Evolutionary conservation across 2,113 vertebrate species (phyloP).

Genomic region (Furnarius figulus): DNA sequence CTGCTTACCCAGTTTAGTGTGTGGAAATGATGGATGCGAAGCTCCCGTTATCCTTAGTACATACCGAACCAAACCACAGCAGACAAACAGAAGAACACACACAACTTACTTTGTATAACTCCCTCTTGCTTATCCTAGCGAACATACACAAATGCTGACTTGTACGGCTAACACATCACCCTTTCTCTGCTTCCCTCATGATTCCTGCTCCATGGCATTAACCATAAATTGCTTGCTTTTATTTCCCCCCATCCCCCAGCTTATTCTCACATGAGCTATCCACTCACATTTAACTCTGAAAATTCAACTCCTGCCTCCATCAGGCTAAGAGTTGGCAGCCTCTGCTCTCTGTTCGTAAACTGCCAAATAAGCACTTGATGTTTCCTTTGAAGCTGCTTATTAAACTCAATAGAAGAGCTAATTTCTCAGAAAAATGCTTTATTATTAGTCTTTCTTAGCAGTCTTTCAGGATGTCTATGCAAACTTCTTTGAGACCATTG

Average conservation of each 20-base stretch:
- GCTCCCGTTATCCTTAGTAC: not conserved
- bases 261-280: not conserved
- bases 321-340: not conserved
- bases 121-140: not conserved
- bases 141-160: not conserved
- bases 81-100: not conserved
- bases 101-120: not conserved
- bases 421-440: not conserved
- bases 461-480: not conserved
- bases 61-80: not conserved
- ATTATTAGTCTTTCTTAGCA: not conserved
- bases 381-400: not conserved
- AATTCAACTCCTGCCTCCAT: not conserved
- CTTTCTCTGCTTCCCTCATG: not conserved
- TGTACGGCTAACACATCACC: not conserved
- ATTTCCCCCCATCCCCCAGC: fast-evolving
- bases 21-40: not conserved
- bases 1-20: not conserved
- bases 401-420: not conserved
- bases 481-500: not conserved
- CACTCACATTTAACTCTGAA: not conserved
- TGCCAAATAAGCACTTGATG: not conserved
- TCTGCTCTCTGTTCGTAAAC: not conserved
- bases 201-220: not conserved
- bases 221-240: not conserved